Evolutionary conservation across 2,113 vertebrate species (phyloP).

Genomic region (Psophia crepitans): DNA sequence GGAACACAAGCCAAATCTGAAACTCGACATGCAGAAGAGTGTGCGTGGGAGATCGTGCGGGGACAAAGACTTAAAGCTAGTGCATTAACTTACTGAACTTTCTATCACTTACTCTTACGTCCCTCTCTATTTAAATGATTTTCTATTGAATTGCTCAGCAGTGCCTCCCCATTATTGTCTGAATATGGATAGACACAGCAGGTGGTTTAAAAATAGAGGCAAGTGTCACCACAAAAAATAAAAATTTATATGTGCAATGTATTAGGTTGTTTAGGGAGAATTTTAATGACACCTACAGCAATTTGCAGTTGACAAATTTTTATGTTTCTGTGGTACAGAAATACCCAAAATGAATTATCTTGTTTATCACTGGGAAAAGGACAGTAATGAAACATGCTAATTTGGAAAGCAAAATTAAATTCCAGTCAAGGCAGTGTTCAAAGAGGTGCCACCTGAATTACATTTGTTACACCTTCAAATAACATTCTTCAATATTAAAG

Average conservation of each 20-base stretch:
- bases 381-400: conserved; percentile 67
- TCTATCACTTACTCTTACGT: not conserved
- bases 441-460: conserved; percentile 45
- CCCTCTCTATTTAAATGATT: conserved; percentile 59
- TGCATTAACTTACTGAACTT: conserved; percentile 47
- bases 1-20: not conserved
- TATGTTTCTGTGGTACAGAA: conserved; percentile 65
- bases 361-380: conserved; percentile 65
- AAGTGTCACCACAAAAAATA: conserved; percentile 31
- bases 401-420: conserved; percentile 71
- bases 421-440: conserved; percentile 45
- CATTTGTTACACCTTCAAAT: conserved; percentile 53
- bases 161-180: conserved; percentile 64
- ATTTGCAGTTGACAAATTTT: conserved; percentile 73
- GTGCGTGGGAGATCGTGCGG: not conserved
- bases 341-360: conserved; percentile 74
- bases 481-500: conserved; percentile 27
- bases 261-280: conserved; percentile 69
- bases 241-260: not conserved
- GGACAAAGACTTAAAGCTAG: not conserved
- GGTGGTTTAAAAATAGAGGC: conserved; percentile 72
- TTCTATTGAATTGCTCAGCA: conserved; percentile 67
- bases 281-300: conserved; percentile 72
- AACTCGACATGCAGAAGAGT: not conserved
- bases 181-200: conserved; percentile 77